Evolutionary conservation across 2,797 vertebrate genomes (phyloP).

Genomic region (Lophius americanus): DNA sequence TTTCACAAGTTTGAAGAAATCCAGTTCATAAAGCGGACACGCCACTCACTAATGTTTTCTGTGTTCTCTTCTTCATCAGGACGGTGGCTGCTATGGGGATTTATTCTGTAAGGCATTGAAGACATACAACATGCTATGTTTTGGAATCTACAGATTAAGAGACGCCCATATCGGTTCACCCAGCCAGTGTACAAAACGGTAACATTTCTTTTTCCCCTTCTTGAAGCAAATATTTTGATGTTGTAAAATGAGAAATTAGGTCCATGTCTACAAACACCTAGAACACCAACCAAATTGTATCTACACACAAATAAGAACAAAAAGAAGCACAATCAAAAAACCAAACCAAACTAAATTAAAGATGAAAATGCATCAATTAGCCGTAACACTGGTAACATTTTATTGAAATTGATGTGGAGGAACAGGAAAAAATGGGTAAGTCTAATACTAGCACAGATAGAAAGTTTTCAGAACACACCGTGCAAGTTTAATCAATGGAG

Average conservation of each 20-base stretch:
- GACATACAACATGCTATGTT: slow-evolving; percentile 99
- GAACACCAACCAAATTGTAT: too few species aligned
- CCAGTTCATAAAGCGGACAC: slow-evolving; percentile 8
- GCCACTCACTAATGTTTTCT: slow-evolving; percentile 22
- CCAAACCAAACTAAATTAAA: neutral
- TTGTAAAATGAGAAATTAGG: neutral
- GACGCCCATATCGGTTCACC: slow-evolving; percentile 90
- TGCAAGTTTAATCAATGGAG: too few species aligned
- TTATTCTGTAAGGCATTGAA: slow-evolving; percentile 99
- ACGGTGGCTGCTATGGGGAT: slow-evolving; percentile 98
- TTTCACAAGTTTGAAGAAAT: slow-evolving; percentile 21
- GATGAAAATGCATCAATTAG: neutral
- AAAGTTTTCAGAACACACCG: too few species aligned
- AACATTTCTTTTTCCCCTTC: slow-evolving; percentile 5
- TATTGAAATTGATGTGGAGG: too few species aligned
- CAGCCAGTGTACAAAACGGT: slow-evolving; percentile 96
- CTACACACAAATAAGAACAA: too few species aligned
- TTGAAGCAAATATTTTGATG: neutral
- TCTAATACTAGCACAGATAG: too few species aligned
- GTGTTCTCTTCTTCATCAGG: slow-evolving; percentile 78
- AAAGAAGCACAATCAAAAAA: neutral
- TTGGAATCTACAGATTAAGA: slow-evolving; percentile 98
- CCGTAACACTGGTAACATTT: too few species aligned
- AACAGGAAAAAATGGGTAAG: too few species aligned
- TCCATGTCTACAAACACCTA: neutral